Evolutionary conservation across 2,888 invertebrate species (phyloP), one percentile per base, ranked within the genome.

Genomic region (Phania funesta): DNA sequence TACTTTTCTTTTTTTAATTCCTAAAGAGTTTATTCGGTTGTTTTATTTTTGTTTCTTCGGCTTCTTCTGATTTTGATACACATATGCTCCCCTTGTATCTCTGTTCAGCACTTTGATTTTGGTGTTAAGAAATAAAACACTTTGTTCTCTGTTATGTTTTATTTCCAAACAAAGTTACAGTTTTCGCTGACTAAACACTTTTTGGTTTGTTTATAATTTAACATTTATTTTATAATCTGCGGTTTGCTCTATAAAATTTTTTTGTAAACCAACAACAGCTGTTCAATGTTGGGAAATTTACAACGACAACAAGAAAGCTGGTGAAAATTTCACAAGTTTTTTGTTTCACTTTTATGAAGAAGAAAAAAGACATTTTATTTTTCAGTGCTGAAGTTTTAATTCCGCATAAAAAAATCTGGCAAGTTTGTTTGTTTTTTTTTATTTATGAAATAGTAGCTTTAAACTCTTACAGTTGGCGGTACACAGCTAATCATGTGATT

Each of bases 21-120:
- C 58, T 67, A 76, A 68, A 68, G 52, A 77, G 52, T 77, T 77
- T 52, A 77, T 77, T 77, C 70, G 62, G 52, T 46, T 68, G n/a
- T 35, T 60, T 44, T 68, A 5, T 32, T 60, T 48, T 29, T 20
- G 13, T 29, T 41, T 54, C 13, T n/a, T 74, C 7, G n/a, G n/a
- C 20, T 41, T 52, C n/a, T 32, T 8, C 20, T n/a, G 1, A 54
- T 54, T 54, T 20, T 20, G 9, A 38, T 24, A 24, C 5, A 11
- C 6, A 20, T 26, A 46, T 71, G 54, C 26, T 29, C 16, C 32
- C 41, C 22, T n/a, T 52, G 8, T 24, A 16, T 13, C 32, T 38
- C 8, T 52, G 6, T 52, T 22, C 18, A 16, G 7, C 7, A 9
- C 32, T 54, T 1, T 8, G 13, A 11, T 35, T 22, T 7, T 35